Percentiles rank a stretch among this genome's conserved stretches.
Conservation (phyloP, 2,797 vertebrate genomes). For the Hoplostethus mediterraneus region DNA sequence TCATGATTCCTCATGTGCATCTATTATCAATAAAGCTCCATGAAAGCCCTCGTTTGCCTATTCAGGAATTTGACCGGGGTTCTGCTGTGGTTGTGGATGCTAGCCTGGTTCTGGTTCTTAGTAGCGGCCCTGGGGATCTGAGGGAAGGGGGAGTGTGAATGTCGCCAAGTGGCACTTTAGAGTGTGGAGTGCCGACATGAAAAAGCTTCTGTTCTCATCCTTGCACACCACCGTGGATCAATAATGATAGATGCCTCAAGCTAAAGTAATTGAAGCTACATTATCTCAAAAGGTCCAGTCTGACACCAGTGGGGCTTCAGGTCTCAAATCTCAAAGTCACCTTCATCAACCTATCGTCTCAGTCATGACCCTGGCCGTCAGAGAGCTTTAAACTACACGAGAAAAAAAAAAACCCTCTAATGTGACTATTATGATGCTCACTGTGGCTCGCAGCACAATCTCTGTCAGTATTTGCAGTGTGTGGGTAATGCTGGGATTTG, state of each 20-base stretch:
- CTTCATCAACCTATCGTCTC: slow-evolving; percentile 19
- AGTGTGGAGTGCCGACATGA: slow-evolving; percentile 72
- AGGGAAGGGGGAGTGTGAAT: slow-evolving; percentile 66
- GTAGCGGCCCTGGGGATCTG: slow-evolving; percentile 30
- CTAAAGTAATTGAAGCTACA: slow-evolving; percentile 54
- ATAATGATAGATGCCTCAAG: slow-evolving; percentile 72
- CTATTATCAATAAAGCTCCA: slow-evolving; percentile 27
- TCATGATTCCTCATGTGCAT: slow-evolving; percentile 5
- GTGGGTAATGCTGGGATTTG: slow-evolving; percentile 75
- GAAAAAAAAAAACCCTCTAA: slow-evolving; percentile 25
- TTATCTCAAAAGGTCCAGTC: slow-evolving; percentile 52
- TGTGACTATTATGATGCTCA: slow-evolving; percentile 44
- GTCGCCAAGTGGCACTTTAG: slow-evolving; percentile 73
- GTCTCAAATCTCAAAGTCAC: slow-evolving; percentile 51
- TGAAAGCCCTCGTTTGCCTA: slow-evolving; percentile 17
- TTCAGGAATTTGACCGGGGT: slow-evolving; percentile 14
- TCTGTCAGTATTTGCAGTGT: slow-evolving; percentile 74
- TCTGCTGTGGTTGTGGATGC: slow-evolving; percentile 3
- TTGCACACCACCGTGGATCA: slow-evolving; percentile 62
- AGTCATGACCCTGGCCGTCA: slow-evolving; percentile 35
- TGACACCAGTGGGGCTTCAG: slow-evolving; percentile 43
- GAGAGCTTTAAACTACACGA: slow-evolving; percentile 29
- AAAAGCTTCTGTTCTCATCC: slow-evolving; percentile 79
- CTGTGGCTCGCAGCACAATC: slow-evolving; percentile 54
- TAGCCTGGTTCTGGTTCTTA: slow-evolving; percentile 33